phyloP scores from a whole-genome alignment of 2,797 vertebrate genomes.

The Adrianichthys oophorus region DNA sequence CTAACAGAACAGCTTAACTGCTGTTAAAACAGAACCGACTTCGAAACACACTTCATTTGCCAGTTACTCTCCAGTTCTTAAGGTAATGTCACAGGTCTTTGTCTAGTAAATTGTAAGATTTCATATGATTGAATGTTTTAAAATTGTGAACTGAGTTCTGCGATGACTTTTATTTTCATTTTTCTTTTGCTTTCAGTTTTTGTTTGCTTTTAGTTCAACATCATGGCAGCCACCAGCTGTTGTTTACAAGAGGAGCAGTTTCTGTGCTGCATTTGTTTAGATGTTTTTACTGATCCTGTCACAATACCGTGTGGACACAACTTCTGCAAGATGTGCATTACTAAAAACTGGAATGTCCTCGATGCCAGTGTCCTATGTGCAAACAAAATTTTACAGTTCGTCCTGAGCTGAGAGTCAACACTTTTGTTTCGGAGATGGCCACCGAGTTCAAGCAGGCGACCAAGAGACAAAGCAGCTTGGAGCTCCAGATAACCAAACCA shows the following conservation, averaged over 20 bases:
- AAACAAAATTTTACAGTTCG: neutral
- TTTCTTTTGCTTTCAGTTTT: too few species aligned
- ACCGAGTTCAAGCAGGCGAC: neutral
- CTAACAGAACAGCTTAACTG: too few species aligned
- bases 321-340: constrained; percentile 1
- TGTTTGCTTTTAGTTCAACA: too few species aligned
- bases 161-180: too few species aligned
- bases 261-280: neutral
- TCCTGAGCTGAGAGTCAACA: constrained; percentile 1
- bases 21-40: too few species aligned
- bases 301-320: constrained; percentile 11
- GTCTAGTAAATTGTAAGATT: too few species aligned
- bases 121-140: too few species aligned
- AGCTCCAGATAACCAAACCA: neutral
- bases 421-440: neutral
- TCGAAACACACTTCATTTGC: too few species aligned
- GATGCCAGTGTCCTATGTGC: neutral
- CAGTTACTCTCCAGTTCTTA: too few species aligned
- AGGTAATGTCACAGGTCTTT: too few species aligned
- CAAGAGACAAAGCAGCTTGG: neutral
- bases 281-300: neutral
- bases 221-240: too few species aligned
- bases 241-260: neutral
- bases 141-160: too few species aligned
- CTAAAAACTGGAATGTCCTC: neutral